phyloP scores from a whole-genome alignment of 1,140 invertebrate genomes.

The Oreohelix idahoensis region DNA sequence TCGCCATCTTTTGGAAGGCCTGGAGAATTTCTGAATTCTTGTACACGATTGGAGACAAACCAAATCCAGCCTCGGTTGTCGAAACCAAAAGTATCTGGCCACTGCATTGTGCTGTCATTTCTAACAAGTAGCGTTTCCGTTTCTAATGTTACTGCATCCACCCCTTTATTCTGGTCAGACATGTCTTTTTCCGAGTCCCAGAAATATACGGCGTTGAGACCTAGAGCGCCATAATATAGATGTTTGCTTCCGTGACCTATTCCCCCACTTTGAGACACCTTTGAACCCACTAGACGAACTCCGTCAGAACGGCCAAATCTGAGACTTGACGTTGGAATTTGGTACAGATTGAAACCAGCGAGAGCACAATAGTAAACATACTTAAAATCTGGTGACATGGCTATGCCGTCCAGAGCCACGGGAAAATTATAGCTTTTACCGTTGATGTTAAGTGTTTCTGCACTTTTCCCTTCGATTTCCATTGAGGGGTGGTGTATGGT shows the following conservation, averaged over 20 bases:
- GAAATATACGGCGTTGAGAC: background rate
- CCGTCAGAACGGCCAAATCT: background rate
- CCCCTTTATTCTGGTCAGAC: background rate
- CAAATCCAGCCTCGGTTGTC: background rate
- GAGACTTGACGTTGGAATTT: constrained; percentile 39
- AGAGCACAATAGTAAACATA: constrained; percentile 54
- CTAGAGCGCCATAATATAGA: background rate
- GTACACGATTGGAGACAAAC: background rate
- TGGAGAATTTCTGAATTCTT: background rate
- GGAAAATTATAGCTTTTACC: constrained; percentile 6
- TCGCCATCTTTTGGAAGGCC: background rate
- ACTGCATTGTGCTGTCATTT: background rate
- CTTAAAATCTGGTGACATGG: constrained; percentile 53
- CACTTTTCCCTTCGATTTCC: constrained; percentile 37
- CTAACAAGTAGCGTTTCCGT: background rate
- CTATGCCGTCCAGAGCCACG: constrained; percentile 53
- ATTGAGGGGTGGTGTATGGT: constrained; percentile 47
- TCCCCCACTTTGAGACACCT: background rate
- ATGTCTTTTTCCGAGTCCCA: constrained; percentile 11
- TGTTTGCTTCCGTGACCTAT: background rate
- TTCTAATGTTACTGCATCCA: background rate
- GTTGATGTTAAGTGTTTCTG: background rate
- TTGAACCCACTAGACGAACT: background rate
- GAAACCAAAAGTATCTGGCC: constrained; percentile 7
- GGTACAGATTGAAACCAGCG: constrained; percentile 40